These are phyloP conservation scores for Picathartes gymnocephalus DNA, from an alignment of 2,113 vertebrate species.

Conservation along the genomic window DNA sequence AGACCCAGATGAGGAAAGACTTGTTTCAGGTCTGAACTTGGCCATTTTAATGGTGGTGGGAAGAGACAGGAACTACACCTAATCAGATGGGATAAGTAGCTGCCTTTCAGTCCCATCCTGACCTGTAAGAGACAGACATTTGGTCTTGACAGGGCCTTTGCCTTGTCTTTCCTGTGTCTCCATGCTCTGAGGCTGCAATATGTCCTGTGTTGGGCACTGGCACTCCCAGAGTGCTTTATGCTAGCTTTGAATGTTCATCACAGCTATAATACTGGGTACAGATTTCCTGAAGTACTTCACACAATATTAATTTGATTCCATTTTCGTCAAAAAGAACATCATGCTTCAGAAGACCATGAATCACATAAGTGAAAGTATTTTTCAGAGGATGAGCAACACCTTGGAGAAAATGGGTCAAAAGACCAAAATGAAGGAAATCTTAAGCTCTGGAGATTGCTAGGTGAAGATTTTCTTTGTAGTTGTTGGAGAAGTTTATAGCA, in stretches of 20 bases:
- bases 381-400: not conserved
- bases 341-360: fast-evolving
- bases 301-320: not conserved
- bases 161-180: not conserved
- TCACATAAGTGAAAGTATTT: not conserved
- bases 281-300: not conserved
- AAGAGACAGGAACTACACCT: not conserved
- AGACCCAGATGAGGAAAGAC: not conserved
- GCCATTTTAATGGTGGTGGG: not conserved
- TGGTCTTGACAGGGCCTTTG: not conserved
- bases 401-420: not conserved
- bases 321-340: not conserved
- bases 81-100: not conserved
- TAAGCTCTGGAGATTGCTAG: not conserved
- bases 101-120: not conserved
- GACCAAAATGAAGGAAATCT: not conserved
- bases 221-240: not conserved
- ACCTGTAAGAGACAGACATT: not conserved
- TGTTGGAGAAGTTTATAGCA: not conserved
- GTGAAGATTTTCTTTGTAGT: not conserved
- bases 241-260: not conserved
- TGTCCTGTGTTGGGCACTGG: not conserved
- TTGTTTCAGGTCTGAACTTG: not conserved
- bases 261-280: not conserved
- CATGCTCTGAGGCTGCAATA: not conserved